Base-by-base conservation (phyloP, 2,113 vertebrate genomes). In the Platycercus adscitus region DNA sequence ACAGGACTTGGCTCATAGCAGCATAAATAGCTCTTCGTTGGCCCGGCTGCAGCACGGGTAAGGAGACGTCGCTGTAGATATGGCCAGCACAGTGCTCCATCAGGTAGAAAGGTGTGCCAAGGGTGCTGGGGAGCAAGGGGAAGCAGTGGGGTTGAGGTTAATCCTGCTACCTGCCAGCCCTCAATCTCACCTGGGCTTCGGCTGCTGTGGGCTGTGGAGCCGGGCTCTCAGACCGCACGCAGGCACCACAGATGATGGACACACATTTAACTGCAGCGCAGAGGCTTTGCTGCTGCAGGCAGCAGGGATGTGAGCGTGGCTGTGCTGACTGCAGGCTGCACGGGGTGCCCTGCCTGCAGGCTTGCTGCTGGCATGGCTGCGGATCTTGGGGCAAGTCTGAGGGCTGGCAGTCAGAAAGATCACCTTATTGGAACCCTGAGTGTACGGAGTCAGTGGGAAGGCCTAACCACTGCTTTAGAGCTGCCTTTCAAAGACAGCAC, bases 51-150 rank as follows among this genome's bases (percentile, higher is more conserved):
- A 98, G 72, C 4, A 80, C 77, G 8, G 98, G 98, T 19, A 99
- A 96, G 55, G 97, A 95, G 25, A 65, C 78, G 16, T 98, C 97
- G 6, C 87, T 97, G 97, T 98, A 98, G 89, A 98, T 70, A 17
- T 8, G 82, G 23, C 98, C 98, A 5, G 97, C 85, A 78, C 97
- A 77, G 94, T 98, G 97, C 64, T 98, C 98, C 98, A 98, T 98
- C 93, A 99, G 53, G 72, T 89, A 98, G 96, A 99, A 99, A 1
- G 98, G 97, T 2, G 96, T 97, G 73, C 98, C 98, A 2, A 98
- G 85, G 84, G 97, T 50, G 75, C 98, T 99, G 93, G 37, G 64
- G 70, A 53, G 77, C 47, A 95, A 41, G 55, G n/a, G 80, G 47
- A 64, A 77, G 56, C 1, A 4, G 20, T 4, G 5, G 35, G n/a